Percentiles rank a stretch among this genome's conserved stretches.
These are phyloP conservation scores for Xanthorhoe designata DNA, from an alignment of 2,888 invertebrate species.

Conservation along the genomic window DNA sequence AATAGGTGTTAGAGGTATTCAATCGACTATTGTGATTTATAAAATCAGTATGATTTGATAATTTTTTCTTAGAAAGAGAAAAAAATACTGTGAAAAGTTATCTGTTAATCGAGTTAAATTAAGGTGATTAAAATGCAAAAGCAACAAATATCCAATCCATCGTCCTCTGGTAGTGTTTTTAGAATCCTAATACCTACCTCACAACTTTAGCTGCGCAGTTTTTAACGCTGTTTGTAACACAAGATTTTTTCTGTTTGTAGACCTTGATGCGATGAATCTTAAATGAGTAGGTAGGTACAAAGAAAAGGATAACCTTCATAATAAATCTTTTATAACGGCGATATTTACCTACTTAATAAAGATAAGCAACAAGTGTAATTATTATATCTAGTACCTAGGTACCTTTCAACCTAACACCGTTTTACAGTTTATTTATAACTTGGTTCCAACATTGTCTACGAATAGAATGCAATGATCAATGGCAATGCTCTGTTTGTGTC, in stretches of 20 bases:
- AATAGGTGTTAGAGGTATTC: slow-evolving; percentile 32
- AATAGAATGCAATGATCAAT: no score
- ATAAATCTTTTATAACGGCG: neutral
- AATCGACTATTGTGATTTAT: slow-evolving; percentile 21
- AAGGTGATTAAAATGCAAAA: slow-evolving; percentile 21
- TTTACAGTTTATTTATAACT: no score
- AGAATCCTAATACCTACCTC: neutral
- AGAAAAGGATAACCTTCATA: slow-evolving; percentile 4
- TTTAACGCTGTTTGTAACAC: neutral
- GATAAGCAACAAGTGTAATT: neutral
- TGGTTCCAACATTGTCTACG: no score
- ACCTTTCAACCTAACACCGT: no score
- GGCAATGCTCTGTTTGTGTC: no score
- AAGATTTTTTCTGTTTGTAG: neutral
- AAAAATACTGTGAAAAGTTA: slow-evolving; percentile 13
- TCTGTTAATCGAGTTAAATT: neutral
- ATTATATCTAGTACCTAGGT: no score
- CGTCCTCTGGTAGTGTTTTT: slow-evolving; percentile 1
- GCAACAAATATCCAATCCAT: slow-evolving; percentile 6
- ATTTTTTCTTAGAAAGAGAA: slow-evolving; percentile 17
- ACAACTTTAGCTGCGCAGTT: slow-evolving; percentile 3
- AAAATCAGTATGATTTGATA: slow-evolving; percentile 27
- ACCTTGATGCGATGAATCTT: slow-evolving; percentile 16
- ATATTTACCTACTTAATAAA: neutral
- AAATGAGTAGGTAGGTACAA: neutral